Percentiles rank a stretch among this genome's conserved stretches.
Conservation (phyloP, 2,888 invertebrate genomes). For the Strigamia maritima region DNA sequence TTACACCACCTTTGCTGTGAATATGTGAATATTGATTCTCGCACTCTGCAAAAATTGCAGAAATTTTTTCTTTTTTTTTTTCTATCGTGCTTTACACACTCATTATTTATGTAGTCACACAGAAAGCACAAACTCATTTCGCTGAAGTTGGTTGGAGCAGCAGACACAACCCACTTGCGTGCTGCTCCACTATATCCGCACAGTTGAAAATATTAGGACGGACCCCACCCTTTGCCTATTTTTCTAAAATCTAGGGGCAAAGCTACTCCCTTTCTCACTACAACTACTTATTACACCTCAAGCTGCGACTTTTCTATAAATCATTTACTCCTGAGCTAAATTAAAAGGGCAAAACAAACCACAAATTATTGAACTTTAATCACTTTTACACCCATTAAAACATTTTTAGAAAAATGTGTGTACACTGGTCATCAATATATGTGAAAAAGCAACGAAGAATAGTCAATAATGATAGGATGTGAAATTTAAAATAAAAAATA, state of each 20-base stretch:
- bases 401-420: too few relatives aligned
- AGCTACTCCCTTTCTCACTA: constrained; percentile 19
- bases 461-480: too few relatives aligned
- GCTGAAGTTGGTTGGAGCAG: constrained; percentile 1
- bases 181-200: constrained; percentile 25
- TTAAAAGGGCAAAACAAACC: constrained; percentile 34
- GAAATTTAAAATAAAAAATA: too few relatives aligned
- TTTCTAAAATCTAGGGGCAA: constrained; percentile 5
- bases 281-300: constrained; percentile 21
- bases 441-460: too few relatives aligned
- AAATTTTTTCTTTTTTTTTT: not conserved
- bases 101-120: constrained; percentile 32
- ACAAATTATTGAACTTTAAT: constrained; percentile 26
- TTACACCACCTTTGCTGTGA: constrained; percentile 25
- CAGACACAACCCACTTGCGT: constrained; percentile 32
- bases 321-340: not conserved
- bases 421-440: too few relatives aligned
- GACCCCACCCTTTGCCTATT: constrained; percentile 26
- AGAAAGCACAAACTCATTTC: constrained; percentile 34
- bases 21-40: constrained; percentile 34
- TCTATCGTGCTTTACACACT: constrained; percentile 16
- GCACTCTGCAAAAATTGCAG: not conserved
- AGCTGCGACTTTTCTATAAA: constrained; percentile 12
- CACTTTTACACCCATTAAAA: too few relatives aligned
- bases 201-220: not conserved